Evolutionary conservation across 2,113 vertebrate genomes (phyloP).

Genomic region (Tachysurus fulvidraco): DNA sequence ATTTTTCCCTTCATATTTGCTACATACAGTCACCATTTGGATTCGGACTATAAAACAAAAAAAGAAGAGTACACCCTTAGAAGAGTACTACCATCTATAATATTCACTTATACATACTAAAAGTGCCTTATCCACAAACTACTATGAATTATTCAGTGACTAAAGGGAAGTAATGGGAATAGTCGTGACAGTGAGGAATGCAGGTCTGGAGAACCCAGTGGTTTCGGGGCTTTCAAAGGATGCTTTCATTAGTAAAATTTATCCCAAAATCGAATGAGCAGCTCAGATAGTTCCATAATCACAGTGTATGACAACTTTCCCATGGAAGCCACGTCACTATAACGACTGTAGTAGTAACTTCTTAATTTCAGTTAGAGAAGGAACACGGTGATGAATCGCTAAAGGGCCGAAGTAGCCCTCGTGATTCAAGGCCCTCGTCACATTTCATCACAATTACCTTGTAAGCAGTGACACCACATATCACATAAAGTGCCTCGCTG

Average conservation of each 20-base stretch:
- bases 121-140: neutral
- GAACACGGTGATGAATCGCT: neutral
- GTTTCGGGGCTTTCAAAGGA: neutral
- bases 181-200: neutral
- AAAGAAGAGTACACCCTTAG: neutral
- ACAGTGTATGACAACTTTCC: neutral
- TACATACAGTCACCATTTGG: neutral
- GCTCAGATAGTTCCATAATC: neutral
- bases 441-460: constrained; percentile 23
- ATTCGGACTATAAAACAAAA: neutral
- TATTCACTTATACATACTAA: neutral
- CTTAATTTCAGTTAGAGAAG: constrained; percentile 9
- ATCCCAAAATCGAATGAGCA: neutral
- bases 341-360: constrained; percentile 8
- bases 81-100: neutral
- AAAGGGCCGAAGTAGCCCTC: neutral
- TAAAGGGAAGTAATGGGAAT: neutral
- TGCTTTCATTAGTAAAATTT: neutral
- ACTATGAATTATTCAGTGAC: neutral
- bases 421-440: neutral
- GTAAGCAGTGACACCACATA: constrained; percentile 29
- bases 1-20: neutral
- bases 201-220: neutral
- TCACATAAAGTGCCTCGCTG: constrained; percentile 17
- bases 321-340: neutral